Base-by-base conservation (phyloP, 2,888 invertebrate genomes). In the Dasypogon diadema region DNA sequence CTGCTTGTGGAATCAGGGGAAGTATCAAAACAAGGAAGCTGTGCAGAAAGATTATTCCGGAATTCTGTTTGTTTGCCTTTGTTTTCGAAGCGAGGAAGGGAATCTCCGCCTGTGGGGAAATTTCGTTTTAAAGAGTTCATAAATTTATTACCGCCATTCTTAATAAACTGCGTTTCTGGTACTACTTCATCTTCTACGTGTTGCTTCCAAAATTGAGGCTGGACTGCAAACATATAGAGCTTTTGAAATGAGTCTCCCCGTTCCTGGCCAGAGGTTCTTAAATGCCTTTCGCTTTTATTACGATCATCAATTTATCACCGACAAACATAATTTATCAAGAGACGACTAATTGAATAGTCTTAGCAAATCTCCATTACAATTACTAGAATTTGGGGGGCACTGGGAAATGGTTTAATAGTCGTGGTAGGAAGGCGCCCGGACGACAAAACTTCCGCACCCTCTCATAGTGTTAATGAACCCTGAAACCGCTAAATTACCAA, bases 401-500 rank as follows among this genome's bases (percentile, higher is more conserved):
- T 2, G n/a, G n/a, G 12, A 12, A 12, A 42, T 42, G 8, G 42
- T 42, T 42, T 12, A 42, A 42, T 12, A 42, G 8, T 30, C 30
- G 4, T 30, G 0, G 0, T 42, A 6, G 8, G 42, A 42, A 12
- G 42, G 42, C 12, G n/a, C n/a, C n/a, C 12, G 42, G 42, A 12
- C 42, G n/a, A 42, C 42, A 42, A 42, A 42, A 6, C 8, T 8
- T 42, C 22, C 14, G 60, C 37, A 18, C 21, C 21, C 21, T 60
- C 37, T 18, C 42, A 18, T 5, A 37, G 60, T 21, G 60, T 37
- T 68, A 68, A 68, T 68, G 48, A 46, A 48, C 65, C 65, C 24
- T 42, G 46, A 68, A 68, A 48, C 65, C 65, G 65, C 65, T 42
- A 48, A 68, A 68, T 68, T 48, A 48, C 65, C 65, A 68, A 68